These are phyloP conservation scores for Leptodactylus fuscus DNA, from an alignment of 2,113 vertebrate species.

Conservation along the genomic window DNA sequence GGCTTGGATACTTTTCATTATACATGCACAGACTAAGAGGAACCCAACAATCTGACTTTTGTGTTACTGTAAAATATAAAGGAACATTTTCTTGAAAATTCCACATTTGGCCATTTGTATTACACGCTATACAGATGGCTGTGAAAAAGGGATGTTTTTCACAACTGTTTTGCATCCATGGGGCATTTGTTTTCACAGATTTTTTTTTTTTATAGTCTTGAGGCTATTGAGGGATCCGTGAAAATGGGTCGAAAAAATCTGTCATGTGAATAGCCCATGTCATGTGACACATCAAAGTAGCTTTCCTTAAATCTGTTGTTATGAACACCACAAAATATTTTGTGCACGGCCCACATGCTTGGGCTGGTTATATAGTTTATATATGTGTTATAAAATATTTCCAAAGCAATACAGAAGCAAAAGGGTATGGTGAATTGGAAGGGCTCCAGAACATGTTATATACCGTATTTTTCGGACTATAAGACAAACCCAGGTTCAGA, in stretches of 20 bases:
- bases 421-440: not conserved
- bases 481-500: too few relatives aligned
- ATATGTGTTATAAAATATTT: not conserved
- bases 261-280: too few relatives aligned
- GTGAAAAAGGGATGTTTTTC: too few relatives aligned
- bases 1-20: not conserved
- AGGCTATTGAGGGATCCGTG: too few relatives aligned
- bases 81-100: not conserved
- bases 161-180: too few relatives aligned
- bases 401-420: not conserved
- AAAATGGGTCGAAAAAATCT: too few relatives aligned
- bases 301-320: not conserved
- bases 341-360: not conserved
- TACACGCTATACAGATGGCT: too few relatives aligned
- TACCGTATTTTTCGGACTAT: not conserved
- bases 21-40: slow-evolving; percentile 8
- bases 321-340: not conserved
- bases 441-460: not conserved
- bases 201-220: too few relatives aligned
- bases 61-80: not conserved
- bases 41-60: not conserved
- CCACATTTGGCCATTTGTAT: not conserved
- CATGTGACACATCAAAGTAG: too few relatives aligned
- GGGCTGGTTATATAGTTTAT: not conserved
- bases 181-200: too few relatives aligned